Base-by-base conservation (phyloP, 2,797 vertebrate species). In the Naso thynnoides region DNA sequence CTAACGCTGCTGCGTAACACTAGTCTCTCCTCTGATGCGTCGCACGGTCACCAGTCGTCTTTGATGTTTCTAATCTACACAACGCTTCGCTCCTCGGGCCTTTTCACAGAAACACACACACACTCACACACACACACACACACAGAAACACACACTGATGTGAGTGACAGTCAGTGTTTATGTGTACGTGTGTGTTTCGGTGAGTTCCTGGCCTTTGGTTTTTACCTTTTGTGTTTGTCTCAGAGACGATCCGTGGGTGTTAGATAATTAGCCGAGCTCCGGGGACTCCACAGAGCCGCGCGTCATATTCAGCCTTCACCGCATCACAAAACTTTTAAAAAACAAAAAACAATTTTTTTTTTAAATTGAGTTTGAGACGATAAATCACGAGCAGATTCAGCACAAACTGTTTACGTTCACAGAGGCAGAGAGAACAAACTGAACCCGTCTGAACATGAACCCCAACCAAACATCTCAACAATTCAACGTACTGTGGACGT, bases 11-110 rank as follows among this genome's bases (percentile, higher is more conserved):
- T 49, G 27, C 13, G 44, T 11, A 7, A 33, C 47, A 9, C 47
- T 24, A 24, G 18, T 13, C 38, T 47, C 27, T 49, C 58, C 74
- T 76, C 72, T 72, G 77, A 77, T 82, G 54, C 54, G 13, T 79
- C 70, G 74, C n/a, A 18, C 68, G 59, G 58, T 72, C 68, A 69
- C 33, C 7, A 66, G 79, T 11, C 8, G 18, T 23, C 71, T 89
- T 86, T 83, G 80, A 87, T 79, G 76, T 75, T 53, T 71, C 62
- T 79, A 80, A 88, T 83, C 80, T 82, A 82, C 73, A 80, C 78
- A 82, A 78, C 59, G 80, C 71, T 70, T 0, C 21, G 0, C 58
- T 78, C 79, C 82, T 78, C 1, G 55, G 63, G 86, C 67, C 75
- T 70, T 74, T 83, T 85, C 81, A 81, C 73, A 83, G 61, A 50